Percentiles rank a stretch among this genome's conserved stretches.
Evolutionary conservation across 2,888 invertebrate genomes (phyloP).

Genomic region (Drosophila melanosoma): DNA sequence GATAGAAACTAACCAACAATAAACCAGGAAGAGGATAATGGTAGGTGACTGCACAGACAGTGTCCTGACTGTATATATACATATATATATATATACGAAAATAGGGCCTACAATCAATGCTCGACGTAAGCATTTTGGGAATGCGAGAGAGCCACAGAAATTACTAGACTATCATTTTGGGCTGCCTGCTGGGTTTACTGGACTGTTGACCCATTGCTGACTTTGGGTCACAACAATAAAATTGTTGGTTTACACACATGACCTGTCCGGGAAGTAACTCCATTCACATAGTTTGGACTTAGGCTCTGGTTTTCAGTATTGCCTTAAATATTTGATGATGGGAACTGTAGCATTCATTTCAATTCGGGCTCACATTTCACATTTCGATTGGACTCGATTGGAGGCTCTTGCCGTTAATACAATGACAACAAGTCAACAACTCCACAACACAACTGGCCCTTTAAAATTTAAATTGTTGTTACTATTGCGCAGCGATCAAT

Average conservation of each 20-base stretch:
- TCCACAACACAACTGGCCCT: conserved; percentile 15
- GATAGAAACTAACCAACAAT: conserved; percentile 55
- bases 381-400: conserved; percentile 1
- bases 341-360: conserved; percentile 60
- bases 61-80: conserved; percentile 6
- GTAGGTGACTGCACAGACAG: neutral
- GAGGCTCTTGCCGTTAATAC: conserved; percentile 13
- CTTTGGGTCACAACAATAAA: conserved; percentile 61
- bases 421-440: conserved; percentile 6
- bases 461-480: conserved; percentile 26
- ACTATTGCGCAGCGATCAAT: conserved; percentile 34
- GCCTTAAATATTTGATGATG: conserved; percentile 75
- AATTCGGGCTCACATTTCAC: conserved; percentile 16
- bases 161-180: conserved; percentile 21
- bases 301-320: conserved; percentile 16
- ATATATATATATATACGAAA: conserved; percentile 48
- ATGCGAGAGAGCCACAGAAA: neutral
- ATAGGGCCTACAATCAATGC: conserved; percentile 42
- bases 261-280: conserved; percentile 12
- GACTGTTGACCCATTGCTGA: conserved; percentile 50
- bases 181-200: neutral
- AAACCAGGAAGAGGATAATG: conserved; percentile 44
- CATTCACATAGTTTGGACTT: conserved; percentile 17
- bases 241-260: conserved; percentile 74
- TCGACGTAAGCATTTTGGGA: conserved; percentile 33